A percentile compares a stretch with the other conserved stretches of the same genome.
These are phyloP conservation scores for Proctacanthus coquilletti DNA, from an alignment of 1,140 invertebrate species.

Conservation along the genomic window DNA sequence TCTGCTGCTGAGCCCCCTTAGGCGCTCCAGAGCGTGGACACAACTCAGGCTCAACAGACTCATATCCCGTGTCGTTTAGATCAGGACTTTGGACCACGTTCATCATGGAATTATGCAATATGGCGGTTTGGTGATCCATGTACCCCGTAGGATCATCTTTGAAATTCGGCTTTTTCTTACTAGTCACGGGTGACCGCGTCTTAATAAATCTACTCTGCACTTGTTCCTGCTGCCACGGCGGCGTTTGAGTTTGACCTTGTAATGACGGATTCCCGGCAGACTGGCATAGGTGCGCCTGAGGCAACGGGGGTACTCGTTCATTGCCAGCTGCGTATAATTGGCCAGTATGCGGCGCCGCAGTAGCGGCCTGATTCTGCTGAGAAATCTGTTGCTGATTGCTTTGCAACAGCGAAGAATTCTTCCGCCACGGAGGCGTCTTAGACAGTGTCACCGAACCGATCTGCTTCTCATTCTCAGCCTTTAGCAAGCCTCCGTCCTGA, in stretches of 20 bases:
- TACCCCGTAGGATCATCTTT: slow-evolving; percentile 82
- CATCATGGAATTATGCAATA: slow-evolving; percentile 63
- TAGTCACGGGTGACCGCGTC: too few relatives aligned
- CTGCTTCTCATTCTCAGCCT: slow-evolving; percentile 1
- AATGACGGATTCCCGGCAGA: too few relatives aligned
- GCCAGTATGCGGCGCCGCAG: background rate
- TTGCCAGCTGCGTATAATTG: background rate
- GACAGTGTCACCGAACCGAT: slow-evolving; percentile 4
- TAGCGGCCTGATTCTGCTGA: slow-evolving; percentile 10
- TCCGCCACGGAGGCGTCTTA: slow-evolving; percentile 46
- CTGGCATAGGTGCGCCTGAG: background rate
- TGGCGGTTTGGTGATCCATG: slow-evolving; percentile 67
- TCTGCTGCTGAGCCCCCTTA: background rate
- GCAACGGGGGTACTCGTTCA: slow-evolving; percentile 7
- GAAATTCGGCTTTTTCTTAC: too few relatives aligned
- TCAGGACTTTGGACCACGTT: slow-evolving; percentile 9
- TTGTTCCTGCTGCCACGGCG: slow-evolving; percentile 43
- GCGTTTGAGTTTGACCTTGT: slow-evolving; percentile 13
- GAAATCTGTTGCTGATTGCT: slow-evolving; percentile 18
- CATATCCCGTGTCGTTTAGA: background rate
- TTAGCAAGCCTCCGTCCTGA: too few relatives aligned
- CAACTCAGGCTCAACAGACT: too few relatives aligned
- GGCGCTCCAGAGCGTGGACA: too few relatives aligned
- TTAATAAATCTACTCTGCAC: slow-evolving; percentile 6
- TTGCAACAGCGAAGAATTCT: slow-evolving; percentile 32